These are phyloP conservation scores for Oligia strigilis DNA, from an alignment of 2,888 invertebrate species.

Conservation along the genomic window DNA sequence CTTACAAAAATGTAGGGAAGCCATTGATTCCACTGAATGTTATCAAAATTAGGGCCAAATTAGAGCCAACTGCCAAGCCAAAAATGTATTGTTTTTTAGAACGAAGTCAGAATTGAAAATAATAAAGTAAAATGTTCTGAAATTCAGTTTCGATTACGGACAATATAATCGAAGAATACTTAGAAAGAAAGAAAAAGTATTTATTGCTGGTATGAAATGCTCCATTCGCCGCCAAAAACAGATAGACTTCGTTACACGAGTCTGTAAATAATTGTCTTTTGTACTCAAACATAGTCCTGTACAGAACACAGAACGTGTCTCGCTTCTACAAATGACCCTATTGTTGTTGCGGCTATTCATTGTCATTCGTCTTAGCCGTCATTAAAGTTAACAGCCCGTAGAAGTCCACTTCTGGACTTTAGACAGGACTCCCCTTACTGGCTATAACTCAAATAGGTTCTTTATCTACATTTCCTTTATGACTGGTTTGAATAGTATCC, in stretches of 20 bases:
- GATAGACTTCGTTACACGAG: neutral
- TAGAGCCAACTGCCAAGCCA: neutral
- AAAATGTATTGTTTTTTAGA: slow-evolving; percentile 17
- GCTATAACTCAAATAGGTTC: slow-evolving; percentile 32
- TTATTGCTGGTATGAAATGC: neutral
- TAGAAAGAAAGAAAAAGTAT: too few relatives aligned
- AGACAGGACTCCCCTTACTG: slow-evolving; percentile 34
- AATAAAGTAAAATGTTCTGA: neutral
- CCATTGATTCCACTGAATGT: slow-evolving; percentile 7
- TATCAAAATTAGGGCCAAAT: neutral
- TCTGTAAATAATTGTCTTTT: slow-evolving; percentile 33
- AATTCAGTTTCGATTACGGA: slow-evolving; percentile 8
- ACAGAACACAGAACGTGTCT: slow-evolving; percentile 1
- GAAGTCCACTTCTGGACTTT: slow-evolving; percentile 46
- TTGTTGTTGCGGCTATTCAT: slow-evolving; percentile 40
- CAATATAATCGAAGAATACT: neutral
- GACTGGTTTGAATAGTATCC: neutral
- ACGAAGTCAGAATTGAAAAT: slow-evolving; percentile 8
- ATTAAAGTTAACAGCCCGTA: slow-evolving; percentile 43
- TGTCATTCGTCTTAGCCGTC: slow-evolving; percentile 49
- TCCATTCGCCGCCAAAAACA: neutral
- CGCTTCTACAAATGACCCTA: slow-evolving; percentile 35
- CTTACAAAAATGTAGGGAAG: slow-evolving; percentile 10
- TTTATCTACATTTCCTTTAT: slow-evolving; percentile 14
- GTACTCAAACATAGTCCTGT: slow-evolving; percentile 16